Conservation (phyloP, 2,888 invertebrate species). For the Micropterix aruncella region DNA sequence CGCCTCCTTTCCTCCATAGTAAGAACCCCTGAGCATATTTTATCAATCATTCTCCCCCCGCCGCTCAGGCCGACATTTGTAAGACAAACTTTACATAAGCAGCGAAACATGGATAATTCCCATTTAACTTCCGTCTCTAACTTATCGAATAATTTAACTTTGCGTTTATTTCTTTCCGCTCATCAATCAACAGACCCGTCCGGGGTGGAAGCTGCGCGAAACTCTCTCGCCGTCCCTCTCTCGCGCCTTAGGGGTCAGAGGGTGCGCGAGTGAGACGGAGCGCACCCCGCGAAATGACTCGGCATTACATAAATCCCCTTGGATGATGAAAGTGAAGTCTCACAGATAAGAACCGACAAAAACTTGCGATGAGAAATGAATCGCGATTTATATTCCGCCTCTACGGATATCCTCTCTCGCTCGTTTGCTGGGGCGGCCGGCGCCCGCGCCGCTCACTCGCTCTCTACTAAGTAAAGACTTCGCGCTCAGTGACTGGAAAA, state of each 20-base stretch:
- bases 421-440: conserved; percentile 11
- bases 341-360: conserved; percentile 46
- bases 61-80: conserved; percentile 10
- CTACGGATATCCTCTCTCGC: conserved; percentile 22
- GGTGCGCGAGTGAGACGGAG: conserved; percentile 25
- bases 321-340: conserved; percentile 47
- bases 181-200: conserved; percentile 38
- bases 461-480: too few species aligned
- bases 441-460: conserved; percentile 13
- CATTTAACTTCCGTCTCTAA: conserved; percentile 45
- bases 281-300: conserved; percentile 43
- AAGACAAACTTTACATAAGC: conserved; percentile 16
- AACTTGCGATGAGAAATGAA: conserved; percentile 46
- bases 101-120: conserved; percentile 44
- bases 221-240: conserved; percentile 5
- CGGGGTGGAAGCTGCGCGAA: conserved; percentile 6
- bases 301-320: conserved; percentile 46
- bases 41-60: not conserved
- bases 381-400: conserved; percentile 39
- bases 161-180: conserved; percentile 46
- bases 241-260: conserved; percentile 22
- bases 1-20: not conserved
- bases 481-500: too few species aligned
- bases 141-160: conserved; percentile 47
- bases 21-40: not conserved